phyloP scores from a whole-genome alignment of 35 echinoderm and acorn worm genomes.

The Nesometra sesokonis region DNA sequence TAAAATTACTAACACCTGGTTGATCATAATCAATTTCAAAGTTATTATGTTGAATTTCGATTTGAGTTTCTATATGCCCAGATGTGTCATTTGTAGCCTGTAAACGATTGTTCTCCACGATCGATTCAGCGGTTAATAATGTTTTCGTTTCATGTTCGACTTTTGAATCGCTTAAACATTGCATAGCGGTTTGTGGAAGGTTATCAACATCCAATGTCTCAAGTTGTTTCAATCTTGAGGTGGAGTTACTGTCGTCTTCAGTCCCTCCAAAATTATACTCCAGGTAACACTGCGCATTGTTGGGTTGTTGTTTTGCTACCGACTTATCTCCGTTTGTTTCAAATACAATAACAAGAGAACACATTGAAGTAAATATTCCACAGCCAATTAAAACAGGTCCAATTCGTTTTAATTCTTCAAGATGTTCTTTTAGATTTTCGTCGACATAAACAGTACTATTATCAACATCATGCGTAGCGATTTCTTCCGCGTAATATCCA shows the following conservation, averaged over 20 bases:
- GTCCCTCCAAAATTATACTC: not conserved
- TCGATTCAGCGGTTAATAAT: not conserved
- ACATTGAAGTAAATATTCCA: not conserved
- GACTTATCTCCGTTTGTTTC: not conserved
- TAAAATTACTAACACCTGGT: not conserved
- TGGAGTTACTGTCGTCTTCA: not conserved
- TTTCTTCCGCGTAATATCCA: not conserved
- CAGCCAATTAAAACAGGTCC: not conserved
- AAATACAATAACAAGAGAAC: not conserved
- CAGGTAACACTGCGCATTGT: not conserved
- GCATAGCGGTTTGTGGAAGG: not conserved
- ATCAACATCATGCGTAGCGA: not conserved
- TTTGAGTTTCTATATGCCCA: not conserved
- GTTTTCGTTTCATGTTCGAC: not conserved
- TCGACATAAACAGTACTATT: not conserved
- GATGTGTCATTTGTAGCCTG: not conserved
- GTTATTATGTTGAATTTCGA: not conserved
- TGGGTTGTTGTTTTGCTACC: not conserved
- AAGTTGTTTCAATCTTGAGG: not conserved
- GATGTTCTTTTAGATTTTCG: not conserved
- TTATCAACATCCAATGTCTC: not conserved
- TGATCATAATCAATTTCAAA: not conserved
- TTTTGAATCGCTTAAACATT: not conserved
- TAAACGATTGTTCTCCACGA: not conserved
- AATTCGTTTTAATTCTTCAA: not conserved